Evolutionary conservation across 1,140 invertebrate genomes (phyloP).

Genomic region (Augochlora pura): DNA sequence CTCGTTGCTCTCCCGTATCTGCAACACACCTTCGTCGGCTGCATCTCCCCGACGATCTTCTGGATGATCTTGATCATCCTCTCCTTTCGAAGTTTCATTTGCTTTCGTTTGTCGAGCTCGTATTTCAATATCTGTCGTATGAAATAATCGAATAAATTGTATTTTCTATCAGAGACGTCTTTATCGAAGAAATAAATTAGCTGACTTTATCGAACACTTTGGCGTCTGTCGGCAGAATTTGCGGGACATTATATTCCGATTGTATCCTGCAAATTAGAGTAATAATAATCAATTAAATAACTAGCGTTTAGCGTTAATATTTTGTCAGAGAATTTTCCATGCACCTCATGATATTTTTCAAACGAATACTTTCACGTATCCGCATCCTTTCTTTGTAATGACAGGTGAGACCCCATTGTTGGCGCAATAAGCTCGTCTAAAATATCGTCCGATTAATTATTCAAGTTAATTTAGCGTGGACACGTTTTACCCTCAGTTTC

Average conservation of each 20-base stretch:
- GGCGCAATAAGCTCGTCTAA: not conserved
- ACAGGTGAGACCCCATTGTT: constrained; percentile 11
- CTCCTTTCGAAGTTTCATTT: not conserved
- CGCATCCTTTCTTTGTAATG: constrained; percentile 14
- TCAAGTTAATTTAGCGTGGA: not conserved
- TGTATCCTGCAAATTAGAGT: not conserved
- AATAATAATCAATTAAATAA: too few species aligned
- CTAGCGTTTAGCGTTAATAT: not conserved
- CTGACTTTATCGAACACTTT: constrained; percentile 26
- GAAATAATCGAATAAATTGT: not conserved
- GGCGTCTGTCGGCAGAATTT: not conserved
- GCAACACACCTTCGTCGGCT: not conserved
- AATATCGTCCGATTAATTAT: not conserved
- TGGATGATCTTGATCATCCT: constrained; percentile 5
- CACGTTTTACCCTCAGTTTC: constrained; percentile 2
- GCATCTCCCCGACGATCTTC: constrained; percentile 24
- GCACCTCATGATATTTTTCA: constrained; percentile 3
- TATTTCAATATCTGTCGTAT: constrained; percentile 2
- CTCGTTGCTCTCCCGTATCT: not conserved
- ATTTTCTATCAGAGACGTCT: not conserved
- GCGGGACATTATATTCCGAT: not conserved
- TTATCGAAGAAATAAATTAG: too few species aligned
- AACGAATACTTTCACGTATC: not conserved
- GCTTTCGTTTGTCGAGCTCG: not conserved
- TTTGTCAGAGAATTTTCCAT: not conserved